Evolutionary conservation across 2,113 vertebrate species (phyloP), one percentile per base, ranked within the genome.

Genomic region (Perca flavescens): DNA sequence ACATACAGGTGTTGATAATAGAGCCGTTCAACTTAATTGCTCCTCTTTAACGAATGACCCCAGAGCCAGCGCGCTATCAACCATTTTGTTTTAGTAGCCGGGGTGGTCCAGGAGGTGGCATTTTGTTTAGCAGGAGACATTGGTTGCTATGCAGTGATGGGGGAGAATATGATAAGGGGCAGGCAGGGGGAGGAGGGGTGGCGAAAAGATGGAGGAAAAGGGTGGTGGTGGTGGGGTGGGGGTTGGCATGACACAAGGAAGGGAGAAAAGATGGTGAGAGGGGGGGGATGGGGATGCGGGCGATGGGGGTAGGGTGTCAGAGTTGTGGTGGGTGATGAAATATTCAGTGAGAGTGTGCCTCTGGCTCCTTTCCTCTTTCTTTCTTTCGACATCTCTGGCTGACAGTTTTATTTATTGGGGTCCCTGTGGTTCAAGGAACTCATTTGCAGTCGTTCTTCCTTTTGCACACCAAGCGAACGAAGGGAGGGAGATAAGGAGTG

Each of bases 361-460:
- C 87, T 90, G 92, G 89, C 93, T 92, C 86, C 87, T 88, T 84
- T 79, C 74, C 76, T 69, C 69, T 80, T 82, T 79, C 84, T 86
- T 52, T 57, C 76, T 87, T 89, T 88, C 88, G 83, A 94, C 92
- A 90, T 94, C 94, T 93, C 86, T 86, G 80, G 89, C 91, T 94
- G 93, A 94, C 94, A 95, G 93, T 93, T 93, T 94, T 95, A 92
- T 94, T 94, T 94, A 94, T 95, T 93, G 93, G 93, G 93, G 94
- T 95, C 92, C 92, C 94, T 92, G 93, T 92, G 91, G 94, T 95
- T 96, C 94, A 95, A 94, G 94, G 92, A 96, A 95, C 95, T 95
- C 94, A 95, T 96, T 95, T 95, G 92, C 94, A 94, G 94, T 92
- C 86, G 88, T 87, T 95, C 90, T 95, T 93, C 89, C 93, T 92